Conservation (phyloP, 2,113 vertebrate genomes). For the Theristicus caerulescens region DNA sequence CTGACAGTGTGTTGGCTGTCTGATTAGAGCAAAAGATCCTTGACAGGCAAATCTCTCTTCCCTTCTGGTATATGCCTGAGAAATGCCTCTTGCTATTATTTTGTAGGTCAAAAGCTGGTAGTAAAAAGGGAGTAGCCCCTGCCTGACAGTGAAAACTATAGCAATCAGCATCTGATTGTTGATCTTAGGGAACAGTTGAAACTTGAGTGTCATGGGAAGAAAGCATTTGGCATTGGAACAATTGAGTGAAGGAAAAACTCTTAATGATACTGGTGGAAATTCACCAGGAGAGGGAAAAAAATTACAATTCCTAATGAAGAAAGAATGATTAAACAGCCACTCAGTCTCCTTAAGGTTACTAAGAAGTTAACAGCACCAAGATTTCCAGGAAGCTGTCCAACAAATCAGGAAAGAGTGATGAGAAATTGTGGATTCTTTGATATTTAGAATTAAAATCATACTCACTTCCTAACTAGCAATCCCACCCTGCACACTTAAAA, state of each 20-base stretch:
- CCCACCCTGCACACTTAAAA: neutral
- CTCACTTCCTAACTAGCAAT: neutral
- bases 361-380: neutral
- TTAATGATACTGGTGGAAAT: neutral
- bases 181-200: neutral
- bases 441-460: neutral
- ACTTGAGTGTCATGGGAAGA: neutral
- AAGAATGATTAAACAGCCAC: neutral
- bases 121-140: neutral
- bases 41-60: neutral
- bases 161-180: neutral
- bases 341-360: neutral
- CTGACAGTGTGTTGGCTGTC: neutral
- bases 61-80: neutral
- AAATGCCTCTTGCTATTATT: neutral
- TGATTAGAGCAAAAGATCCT: neutral
- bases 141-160: neutral
- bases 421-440: neutral
- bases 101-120: neutral
- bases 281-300: neutral
- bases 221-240: neutral
- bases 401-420: neutral
- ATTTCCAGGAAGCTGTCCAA: neutral
- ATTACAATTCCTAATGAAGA: neutral
- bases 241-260: neutral